Evolutionary conservation across 2,797 vertebrate species (phyloP), one percentile per base, ranked within the genome.

Genomic region (Danio choprae): DNA sequence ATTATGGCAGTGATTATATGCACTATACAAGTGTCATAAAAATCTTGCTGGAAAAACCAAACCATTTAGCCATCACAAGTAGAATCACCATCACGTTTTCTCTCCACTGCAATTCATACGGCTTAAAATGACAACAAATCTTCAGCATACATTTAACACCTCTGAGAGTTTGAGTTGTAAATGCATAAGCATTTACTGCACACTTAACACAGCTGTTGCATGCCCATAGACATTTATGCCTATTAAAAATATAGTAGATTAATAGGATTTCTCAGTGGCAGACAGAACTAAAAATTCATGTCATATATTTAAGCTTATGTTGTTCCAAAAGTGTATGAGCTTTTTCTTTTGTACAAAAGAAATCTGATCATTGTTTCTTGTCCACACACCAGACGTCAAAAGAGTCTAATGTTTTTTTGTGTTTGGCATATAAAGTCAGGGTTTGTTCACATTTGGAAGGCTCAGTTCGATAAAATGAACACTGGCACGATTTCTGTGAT

Each of bases 21-120:
- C 15, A 18, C 20, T 67, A n/a, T 44, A 56, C 18, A 77, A 40
- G 50, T 2, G 1, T 63, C 46, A 43, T n/a, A 41, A 53, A 58
- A 77, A 77, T 44, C 51, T 10, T 1, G 20, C 53, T 69, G 36
- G 43, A 18, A 18, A 68, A 77, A 48, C 51, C 40, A 38, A 67
- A 68, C 44, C 1, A 6, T 77, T 48, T 18, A 38, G 36, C 51
- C 22, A 38, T 13, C 40, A 62, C 22, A 63, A 74, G 48, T 46
- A 38, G 7, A 38, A 41, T 38, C 6, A 46, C 20, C n/a, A 29
- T 38, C 74, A 64, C 6, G 9, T 29, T 43, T 43, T 64, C 13
- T 8, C 38, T 4, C 9, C 50, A 8, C 20, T 40, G 53, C 22
- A 67, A 22, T 22, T 16, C 18, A 43, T 12, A 13, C 5, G 5